Evolutionary conservation across 1,140 invertebrate genomes (phyloP), one percentile per base, ranked within the genome.

Genomic region (Drosophila miranda): DNA sequence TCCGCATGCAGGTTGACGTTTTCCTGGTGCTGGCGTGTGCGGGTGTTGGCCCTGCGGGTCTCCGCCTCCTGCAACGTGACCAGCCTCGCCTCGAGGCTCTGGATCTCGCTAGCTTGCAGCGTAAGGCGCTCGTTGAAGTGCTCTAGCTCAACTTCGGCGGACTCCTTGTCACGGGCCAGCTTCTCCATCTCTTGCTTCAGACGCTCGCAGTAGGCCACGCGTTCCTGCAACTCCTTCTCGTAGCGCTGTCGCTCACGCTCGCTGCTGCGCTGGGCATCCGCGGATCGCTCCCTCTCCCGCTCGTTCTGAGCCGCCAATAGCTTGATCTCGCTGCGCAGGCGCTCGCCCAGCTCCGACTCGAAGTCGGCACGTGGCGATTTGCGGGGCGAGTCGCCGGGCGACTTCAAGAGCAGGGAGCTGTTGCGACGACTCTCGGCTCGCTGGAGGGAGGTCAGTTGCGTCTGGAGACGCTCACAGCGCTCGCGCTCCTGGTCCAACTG

Each of bases 161-260:
- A 74, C 0, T 91, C 89, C 58, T 90, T 91, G 19, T 91, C 90
- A 0, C 86, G 77, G 0, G 83, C 60, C 8, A 90, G 30, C 45
- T 82, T 89, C n/a, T 90, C 83, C 82, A 91, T 86, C 66, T 91
- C 90, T 23, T 78, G 74, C 43, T 91, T 91, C 0, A 95, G 89
- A 52, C 92, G 93, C 14, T 93, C 92, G 54, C 92, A 92, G 60
- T 93, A 92, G 13, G 93, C 92, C 11, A 92, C 90, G 42, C 92
- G 92, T 0, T 92, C 91, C 52, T 92, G 92, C 0, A 93, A 73
- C 70, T 94, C 93, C 6, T 93, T 92, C 54, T 93, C 93, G 26
- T 90, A 90, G 3, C 91, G 71, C 77, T 90, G 74, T 73, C 92
- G 76, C 89, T 93, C 71, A 84, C 92, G 57, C 74, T 93, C 88